Evolutionary conservation across 2,797 vertebrate genomes (phyloP).

Genomic region (Chanos chanos): DNA sequence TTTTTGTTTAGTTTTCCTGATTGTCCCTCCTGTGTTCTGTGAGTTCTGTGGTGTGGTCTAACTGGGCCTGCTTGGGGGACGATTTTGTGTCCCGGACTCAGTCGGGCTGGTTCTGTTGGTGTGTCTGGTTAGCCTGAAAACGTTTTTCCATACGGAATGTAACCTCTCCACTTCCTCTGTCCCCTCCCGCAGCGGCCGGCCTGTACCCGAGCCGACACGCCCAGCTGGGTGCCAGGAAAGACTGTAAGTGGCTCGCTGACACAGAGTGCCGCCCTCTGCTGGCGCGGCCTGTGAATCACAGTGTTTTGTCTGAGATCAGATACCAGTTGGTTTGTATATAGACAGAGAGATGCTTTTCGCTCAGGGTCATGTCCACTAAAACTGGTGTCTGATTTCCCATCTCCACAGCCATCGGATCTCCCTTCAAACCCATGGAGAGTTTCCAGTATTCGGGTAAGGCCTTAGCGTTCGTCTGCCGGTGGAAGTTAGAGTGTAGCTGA

Average conservation of each 20-base stretch:
- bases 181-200: constrained; percentile 63
- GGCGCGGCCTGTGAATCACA: not conserved
- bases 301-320: too few relatives aligned
- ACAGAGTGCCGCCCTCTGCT: not conserved
- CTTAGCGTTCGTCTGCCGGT: too few relatives aligned
- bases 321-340: too few relatives aligned
- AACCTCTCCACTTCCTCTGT: constrained; percentile 29
- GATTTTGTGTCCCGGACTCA: too few relatives aligned
- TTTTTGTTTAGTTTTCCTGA: too few relatives aligned
- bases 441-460: constrained; percentile 96
- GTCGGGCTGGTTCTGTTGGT: not conserved
- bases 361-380: too few relatives aligned
- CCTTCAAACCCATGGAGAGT: constrained; percentile 96
- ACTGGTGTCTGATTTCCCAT: constrained; percentile 12
- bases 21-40: too few relatives aligned
- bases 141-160: not conserved
- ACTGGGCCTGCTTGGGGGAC: too few relatives aligned
- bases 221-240: constrained; percentile 70
- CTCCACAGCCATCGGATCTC: constrained; percentile 88
- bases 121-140: not conserved
- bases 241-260: constrained; percentile 59
- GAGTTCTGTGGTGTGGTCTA: too few relatives aligned
- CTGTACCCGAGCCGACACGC: constrained; percentile 63
- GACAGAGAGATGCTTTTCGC: too few relatives aligned
- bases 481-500: too few relatives aligned